A percentile compares a stretch with the other conserved stretches of the same genome.
Conservation (phyloP, 1,140 invertebrate genomes). For the Thaumatotibia leucotreta region DNA sequence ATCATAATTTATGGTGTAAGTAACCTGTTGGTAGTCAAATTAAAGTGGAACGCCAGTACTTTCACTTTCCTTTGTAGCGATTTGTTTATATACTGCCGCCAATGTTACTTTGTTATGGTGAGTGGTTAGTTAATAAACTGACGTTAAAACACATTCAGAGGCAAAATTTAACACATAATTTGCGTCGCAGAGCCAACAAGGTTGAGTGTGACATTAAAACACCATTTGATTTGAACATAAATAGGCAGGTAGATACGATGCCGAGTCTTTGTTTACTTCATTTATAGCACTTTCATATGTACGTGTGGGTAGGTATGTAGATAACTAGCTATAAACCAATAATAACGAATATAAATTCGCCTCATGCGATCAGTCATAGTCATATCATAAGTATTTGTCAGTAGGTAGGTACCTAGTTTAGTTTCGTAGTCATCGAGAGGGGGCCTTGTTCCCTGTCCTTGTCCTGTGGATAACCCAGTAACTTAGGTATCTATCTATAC, state of each 20-base stretch:
- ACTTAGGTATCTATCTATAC: no score
- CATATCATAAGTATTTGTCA: no score
- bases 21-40: not conserved
- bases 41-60: not conserved
- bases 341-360: no score
- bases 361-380: no score
- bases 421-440: no score
- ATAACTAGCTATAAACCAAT: not conserved
- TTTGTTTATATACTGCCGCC: not conserved
- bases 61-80: conserved; percentile 2
- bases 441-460: no score
- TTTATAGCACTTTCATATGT: not conserved
- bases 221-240: not conserved
- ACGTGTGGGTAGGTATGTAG: not conserved
- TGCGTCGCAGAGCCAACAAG: not conserved
- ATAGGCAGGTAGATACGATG: no score
- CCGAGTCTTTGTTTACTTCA: not conserved
- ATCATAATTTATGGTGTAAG: no score
- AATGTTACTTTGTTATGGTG: not conserved
- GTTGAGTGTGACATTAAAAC: not conserved
- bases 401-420: no score
- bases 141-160: not conserved
- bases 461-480: no score
- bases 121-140: not conserved
- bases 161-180: not conserved